Base-by-base conservation (phyloP, 2,113 vertebrate species). In the Regulus satrapa region DNA sequence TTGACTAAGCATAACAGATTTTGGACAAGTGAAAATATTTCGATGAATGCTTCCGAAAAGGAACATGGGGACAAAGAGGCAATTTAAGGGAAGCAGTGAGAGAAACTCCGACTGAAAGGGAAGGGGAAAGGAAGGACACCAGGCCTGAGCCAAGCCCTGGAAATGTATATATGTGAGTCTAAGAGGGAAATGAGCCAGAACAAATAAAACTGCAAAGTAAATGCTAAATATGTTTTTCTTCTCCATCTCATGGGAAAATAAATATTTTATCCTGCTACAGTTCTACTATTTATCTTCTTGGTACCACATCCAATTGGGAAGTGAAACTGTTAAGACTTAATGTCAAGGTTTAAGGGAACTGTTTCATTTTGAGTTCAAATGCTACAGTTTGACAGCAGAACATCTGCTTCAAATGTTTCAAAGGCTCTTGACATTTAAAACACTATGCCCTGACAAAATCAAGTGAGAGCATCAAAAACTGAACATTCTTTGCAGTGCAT, bases 281-380 rank as follows among this genome's bases (percentile, higher is more conserved):
- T 93, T 91, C 84, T 94, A 96, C 96, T 97, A 98, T 98, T 98
- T 98, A 98, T 97, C 97, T 97, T 97, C 92, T 88, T 96, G 92
- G 92, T 96, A 97, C 88, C 92, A 88, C 72, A 92, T 94, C 91
- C 86, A 95, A 97, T 88, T 90, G 94, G 86, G 94, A 98, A 98
- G 95, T 85, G 97, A 97, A 97, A 95, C 68, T 91, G 91, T 85
- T 96, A 77, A 96, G 91, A 69, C 89, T 74, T 95, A 97, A 96
- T 94, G 95, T 95, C 93, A 94, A 95, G 95, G 66, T 94, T 97
- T 94, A 94, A 96, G 80, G 85, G 92, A 96, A 97, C 95, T 92
- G 72, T 94, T 98, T 96, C 91, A 94, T 92, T 96, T 90, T 86
- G 55, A 92, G 76, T 97, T 97, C 62, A 97, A 96, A 97, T 95